Conservation (phyloP, 1,140 invertebrate genomes). For the Macrostomum lignano region DNA sequence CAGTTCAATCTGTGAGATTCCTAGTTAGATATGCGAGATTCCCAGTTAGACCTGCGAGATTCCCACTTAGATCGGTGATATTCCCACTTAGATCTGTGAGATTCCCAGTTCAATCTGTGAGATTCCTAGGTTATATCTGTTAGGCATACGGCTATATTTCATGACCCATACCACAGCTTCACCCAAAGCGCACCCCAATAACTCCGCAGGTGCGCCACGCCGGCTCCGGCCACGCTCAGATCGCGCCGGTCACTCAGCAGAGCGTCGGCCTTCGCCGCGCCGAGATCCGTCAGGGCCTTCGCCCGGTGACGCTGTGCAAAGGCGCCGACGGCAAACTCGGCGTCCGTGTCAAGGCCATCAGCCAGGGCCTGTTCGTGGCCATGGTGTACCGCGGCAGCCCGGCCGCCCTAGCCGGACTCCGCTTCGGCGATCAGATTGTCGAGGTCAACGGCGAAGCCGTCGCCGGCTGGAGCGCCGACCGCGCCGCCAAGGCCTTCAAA, state of each 20-base stretch:
- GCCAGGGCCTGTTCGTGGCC: conserved; percentile 56
- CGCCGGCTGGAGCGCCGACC: conserved; percentile 52
- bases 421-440: conserved; percentile 73
- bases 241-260: conserved; percentile 47
- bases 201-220: too few species aligned
- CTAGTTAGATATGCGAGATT: too few species aligned
- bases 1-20: too few species aligned
- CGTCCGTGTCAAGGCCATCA: conserved; percentile 44
- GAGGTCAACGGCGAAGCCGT: conserved; percentile 53
- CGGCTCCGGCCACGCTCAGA: too few species aligned
- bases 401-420: conserved; percentile 47
- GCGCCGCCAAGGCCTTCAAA: conserved; percentile 48
- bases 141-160: too few species aligned
- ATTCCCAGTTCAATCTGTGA: too few species aligned
- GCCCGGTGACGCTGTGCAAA: conserved; percentile 51
- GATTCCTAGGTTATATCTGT: too few species aligned
- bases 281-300: conserved; percentile 48
- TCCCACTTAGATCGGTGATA: too few species aligned
- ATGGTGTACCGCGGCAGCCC: conserved; percentile 51
- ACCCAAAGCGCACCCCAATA: too few species aligned
- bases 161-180: too few species aligned
- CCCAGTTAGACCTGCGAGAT: too few species aligned
- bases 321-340: conserved; percentile 54
- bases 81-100: too few species aligned
- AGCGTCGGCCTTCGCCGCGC: conserved; percentile 41